These are phyloP conservation scores for Anniella stebbinsi DNA, from an alignment of 2,797 vertebrate species.

Conservation along the genomic window DNA sequence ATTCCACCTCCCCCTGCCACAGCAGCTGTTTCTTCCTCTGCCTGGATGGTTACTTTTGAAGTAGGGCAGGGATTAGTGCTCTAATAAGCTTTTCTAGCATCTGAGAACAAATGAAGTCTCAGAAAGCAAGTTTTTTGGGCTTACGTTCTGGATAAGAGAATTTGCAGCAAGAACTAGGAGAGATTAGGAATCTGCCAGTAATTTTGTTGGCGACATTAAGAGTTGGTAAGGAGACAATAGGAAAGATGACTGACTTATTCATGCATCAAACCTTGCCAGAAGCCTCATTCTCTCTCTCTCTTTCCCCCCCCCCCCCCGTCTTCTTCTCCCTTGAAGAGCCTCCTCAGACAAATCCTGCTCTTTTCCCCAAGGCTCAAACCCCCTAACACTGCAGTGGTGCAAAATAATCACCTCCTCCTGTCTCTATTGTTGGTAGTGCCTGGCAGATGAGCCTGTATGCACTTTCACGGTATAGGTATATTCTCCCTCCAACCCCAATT, in stretches of 20 bases:
- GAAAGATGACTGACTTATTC: not conserved
- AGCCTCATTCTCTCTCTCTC: not conserved
- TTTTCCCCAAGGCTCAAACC: not conserved
- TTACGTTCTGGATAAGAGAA: not conserved
- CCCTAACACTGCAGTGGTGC: not conserved
- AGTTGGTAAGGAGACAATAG: not conserved
- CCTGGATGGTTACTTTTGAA: not conserved
- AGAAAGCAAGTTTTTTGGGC: not conserved
- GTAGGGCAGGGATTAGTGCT: not conserved
- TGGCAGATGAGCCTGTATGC: not conserved
- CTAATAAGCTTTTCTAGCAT: not conserved
- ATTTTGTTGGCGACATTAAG: not conserved
- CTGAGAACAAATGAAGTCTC: not conserved
- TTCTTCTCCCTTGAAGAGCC: not conserved
- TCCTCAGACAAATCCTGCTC: too few relatives aligned
- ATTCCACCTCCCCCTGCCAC: not conserved
- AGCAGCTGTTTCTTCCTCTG: not conserved
- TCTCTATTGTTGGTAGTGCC: not conserved
- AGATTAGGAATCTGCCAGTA: not conserved
- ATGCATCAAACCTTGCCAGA: not conserved
- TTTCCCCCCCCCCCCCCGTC: too few relatives aligned
- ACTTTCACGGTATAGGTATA: not conserved
- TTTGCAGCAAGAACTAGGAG: not conserved
- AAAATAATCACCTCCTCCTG: not conserved
- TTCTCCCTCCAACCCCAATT: not conserved